Evolutionary conservation across 2,113 vertebrate species (phyloP).

Genomic region (Ascaphus truei): DNA sequence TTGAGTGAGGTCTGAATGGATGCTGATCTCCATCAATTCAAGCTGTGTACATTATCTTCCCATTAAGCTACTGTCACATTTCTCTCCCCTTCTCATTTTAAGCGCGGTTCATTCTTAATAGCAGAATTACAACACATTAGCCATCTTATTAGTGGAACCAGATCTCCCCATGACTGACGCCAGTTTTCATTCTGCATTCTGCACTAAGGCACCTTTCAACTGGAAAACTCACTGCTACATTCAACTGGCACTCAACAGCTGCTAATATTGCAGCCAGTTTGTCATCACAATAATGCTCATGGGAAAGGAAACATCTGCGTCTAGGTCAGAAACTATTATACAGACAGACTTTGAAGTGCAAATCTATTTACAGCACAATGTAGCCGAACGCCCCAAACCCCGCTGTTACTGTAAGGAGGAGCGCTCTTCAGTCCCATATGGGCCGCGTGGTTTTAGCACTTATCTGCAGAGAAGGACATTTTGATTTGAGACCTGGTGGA

Average conservation of each 20-base stretch:
- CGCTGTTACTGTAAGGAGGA: neutral
- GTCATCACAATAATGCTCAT: conserved; percentile 24
- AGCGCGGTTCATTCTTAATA: conserved; percentile 1
- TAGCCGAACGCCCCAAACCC: neutral
- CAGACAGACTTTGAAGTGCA: conserved; percentile 43
- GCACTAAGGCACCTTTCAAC: conserved; percentile 48
- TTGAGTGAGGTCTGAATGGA: neutral
- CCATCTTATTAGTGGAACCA: conserved; percentile 15
- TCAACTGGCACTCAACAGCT: conserved; percentile 48
- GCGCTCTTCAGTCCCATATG: conserved; percentile 1
- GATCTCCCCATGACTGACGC: conserved; percentile 2
- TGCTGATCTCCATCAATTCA: neutral
- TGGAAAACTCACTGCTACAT: conserved; percentile 41
- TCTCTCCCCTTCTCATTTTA: neutral
- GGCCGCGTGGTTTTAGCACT: conserved; percentile 3
- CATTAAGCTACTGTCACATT: conserved; percentile 11
- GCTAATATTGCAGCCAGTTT: conserved; percentile 29
- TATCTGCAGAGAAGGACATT: neutral
- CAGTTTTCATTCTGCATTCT: conserved; percentile 13
- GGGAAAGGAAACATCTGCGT: conserved; percentile 49
- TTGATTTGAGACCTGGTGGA: too few species aligned
- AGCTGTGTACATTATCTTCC: conserved; percentile 2
- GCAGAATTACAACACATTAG: neutral
- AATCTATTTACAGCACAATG: conserved; percentile 37
- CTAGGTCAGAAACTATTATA: conserved; percentile 49